A percentile compares a stretch with the other conserved stretches of the same genome.
Evolutionary conservation across 2,113 vertebrate genomes (phyloP).

Genomic region (Syngnathus floridae): DNA sequence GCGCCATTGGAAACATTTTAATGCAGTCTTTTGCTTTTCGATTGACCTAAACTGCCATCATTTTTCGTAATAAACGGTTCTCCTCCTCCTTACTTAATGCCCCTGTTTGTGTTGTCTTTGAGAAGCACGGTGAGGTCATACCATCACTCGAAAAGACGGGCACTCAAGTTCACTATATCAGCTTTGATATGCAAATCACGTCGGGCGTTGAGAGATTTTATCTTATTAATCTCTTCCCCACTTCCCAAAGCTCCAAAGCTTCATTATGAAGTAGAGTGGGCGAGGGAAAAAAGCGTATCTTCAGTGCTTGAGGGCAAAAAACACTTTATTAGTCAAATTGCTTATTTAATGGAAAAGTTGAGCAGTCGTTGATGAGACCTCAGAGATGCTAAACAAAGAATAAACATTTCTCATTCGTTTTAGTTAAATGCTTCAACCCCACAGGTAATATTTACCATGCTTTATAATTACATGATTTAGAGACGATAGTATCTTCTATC

Average conservation of each 20-base stretch:
- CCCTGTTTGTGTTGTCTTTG: constrained; percentile 36
- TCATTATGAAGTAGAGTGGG: constrained; percentile 6
- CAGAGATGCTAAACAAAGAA: constrained; percentile 1
- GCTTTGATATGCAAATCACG: constrained; percentile 40
- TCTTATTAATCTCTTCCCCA: constrained; percentile 21
- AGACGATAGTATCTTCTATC: constrained; percentile 19
- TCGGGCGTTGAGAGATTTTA: constrained; percentile 24
- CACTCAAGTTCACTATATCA: constrained; percentile 30
- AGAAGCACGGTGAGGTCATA: constrained; percentile 35
- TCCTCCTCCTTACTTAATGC: constrained; percentile 26
- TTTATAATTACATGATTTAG: constrained; percentile 25
- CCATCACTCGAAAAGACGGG: constrained; percentile 16
- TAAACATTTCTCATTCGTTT: constrained; percentile 6
- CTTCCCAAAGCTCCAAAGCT: neutral
- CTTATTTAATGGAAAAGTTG: neutral
- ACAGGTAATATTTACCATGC: constrained; percentile 11
- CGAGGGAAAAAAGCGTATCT: neutral
- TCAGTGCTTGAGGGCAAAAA: constrained; percentile 12
- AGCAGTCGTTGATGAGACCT: constrained; percentile 2
- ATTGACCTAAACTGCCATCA: constrained; percentile 58
- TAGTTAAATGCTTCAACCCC: constrained; percentile 13
- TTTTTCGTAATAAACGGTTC: constrained; percentile 48
- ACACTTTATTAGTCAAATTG: constrained; percentile 10
- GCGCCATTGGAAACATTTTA: constrained; percentile 59
- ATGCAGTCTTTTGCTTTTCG: constrained; percentile 44